Percentiles rank a stretch among this genome's conserved stretches.
Conservation (phyloP, 2,797 vertebrate genomes). For the Lemur catta region DNA sequence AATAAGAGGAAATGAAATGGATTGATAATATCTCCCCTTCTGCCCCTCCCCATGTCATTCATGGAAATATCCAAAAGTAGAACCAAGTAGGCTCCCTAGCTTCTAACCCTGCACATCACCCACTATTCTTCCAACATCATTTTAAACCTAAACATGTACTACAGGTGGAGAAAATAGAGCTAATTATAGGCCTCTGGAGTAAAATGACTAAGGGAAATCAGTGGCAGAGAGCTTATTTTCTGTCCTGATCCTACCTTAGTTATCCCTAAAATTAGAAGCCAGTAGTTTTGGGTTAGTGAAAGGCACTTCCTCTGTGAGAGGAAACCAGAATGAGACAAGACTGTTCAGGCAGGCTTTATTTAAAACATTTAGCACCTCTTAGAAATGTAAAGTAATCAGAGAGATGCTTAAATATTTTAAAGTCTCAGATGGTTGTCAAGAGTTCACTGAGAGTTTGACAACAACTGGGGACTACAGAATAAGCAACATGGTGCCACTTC, state of each 20-base stretch:
- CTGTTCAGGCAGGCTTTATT: conserved; percentile 53
- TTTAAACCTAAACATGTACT: conserved; percentile 56
- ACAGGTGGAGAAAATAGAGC: conserved; percentile 71
- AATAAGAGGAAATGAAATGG: neutral
- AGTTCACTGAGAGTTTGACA: conserved; percentile 26
- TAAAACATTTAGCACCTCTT: conserved; percentile 59
- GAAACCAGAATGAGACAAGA: conserved; percentile 61
- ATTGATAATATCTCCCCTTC: neutral
- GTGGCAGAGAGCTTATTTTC: conserved; percentile 65
- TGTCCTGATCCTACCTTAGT: conserved; percentile 49
- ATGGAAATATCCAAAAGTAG: neutral
- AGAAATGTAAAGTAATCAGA: conserved; percentile 41
- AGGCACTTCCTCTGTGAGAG: conserved; percentile 59
- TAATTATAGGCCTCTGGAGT: conserved; percentile 52
- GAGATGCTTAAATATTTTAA: conserved; percentile 44
- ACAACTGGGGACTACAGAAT: conserved; percentile 8
- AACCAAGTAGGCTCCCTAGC: neutral
- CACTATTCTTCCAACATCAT: conserved; percentile 19
- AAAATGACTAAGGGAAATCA: conserved; percentile 69
- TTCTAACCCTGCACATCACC: conserved; percentile 9
- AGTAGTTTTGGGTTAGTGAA: conserved; percentile 67
- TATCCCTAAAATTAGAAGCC: conserved; percentile 72
- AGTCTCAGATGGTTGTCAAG: neutral
- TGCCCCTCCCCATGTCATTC: neutral
- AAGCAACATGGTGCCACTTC: neutral